phyloP scores from a whole-genome alignment of 2,797 vertebrate species.

The Parambassis ranga region DNA sequence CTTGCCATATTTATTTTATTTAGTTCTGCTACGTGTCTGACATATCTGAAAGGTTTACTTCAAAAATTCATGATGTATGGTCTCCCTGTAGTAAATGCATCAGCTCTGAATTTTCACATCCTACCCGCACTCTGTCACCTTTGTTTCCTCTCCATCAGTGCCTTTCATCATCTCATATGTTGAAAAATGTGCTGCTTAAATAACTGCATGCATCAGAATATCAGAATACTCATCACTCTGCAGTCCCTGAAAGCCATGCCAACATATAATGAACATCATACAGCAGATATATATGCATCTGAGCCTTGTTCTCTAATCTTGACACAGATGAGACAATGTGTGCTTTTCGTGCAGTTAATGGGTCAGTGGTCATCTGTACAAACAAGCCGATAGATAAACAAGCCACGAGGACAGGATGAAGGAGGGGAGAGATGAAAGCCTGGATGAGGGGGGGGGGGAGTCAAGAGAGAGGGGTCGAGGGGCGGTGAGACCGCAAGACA shows the following conservation, averaged over 20 bases:
- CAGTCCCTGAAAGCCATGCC: background rate
- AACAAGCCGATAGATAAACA: constrained; percentile 69
- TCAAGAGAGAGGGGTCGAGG: constrained; percentile 57
- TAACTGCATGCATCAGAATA: constrained; percentile 11
- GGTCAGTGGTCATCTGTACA: constrained; percentile 46
- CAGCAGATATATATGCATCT: constrained; percentile 28
- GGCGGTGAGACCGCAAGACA: constrained; percentile 44
- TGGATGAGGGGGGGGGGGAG: too few species aligned
- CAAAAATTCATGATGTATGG: background rate
- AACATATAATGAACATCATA: background rate
- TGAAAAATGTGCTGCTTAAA: constrained; percentile 10
- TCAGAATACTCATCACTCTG: constrained; percentile 11
- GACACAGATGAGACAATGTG: constrained; percentile 36
- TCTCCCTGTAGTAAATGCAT: constrained; percentile 4
- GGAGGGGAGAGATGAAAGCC: constrained; percentile 63
- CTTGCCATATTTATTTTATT: background rate
- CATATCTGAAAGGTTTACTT: constrained; percentile 3
- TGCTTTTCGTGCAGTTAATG: constrained; percentile 53
- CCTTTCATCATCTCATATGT: background rate
- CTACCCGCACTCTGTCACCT: background rate
- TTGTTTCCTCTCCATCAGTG: background rate
- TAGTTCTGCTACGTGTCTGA: background rate
- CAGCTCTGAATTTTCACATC: background rate
- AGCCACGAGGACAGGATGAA: constrained; percentile 50
- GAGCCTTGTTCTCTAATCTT: constrained; percentile 48